These are phyloP conservation scores for Drosophila grimshawi DNA, from an alignment of 1,140 invertebrate genomes.

Conservation along the genomic window DNA sequence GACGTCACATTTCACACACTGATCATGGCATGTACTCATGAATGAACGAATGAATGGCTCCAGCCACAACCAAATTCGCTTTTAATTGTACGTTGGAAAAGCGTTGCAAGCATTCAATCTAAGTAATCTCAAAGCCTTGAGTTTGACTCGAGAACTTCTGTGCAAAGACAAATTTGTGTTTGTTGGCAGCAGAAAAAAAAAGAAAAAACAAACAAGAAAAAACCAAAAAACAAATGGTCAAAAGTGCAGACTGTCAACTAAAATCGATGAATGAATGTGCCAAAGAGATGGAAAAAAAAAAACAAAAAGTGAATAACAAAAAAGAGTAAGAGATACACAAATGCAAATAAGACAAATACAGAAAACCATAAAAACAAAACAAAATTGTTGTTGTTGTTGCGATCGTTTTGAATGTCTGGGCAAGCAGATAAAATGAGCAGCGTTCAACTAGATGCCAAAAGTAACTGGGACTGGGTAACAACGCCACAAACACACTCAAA, in stretches of 20 bases:
- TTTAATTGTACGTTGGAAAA: constrained; percentile 10
- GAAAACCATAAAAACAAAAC: constrained; percentile 14
- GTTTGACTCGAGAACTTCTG: constrained; percentile 17
- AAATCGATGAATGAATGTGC: constrained; percentile 52
- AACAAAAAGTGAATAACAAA: background rate
- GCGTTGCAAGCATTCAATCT: constrained; percentile 16
- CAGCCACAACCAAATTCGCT: background rate
- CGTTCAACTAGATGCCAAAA: constrained; percentile 63
- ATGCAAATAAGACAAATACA: constrained; percentile 24
- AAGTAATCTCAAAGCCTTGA: constrained; percentile 19
- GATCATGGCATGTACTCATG: constrained; percentile 25
- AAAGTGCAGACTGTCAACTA: constrained; percentile 26
- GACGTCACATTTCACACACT: constrained; percentile 37
- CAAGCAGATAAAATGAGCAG: constrained; percentile 37
- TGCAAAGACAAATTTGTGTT: constrained; percentile 5
- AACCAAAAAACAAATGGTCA: too few relatives aligned
- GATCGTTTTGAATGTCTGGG: constrained; percentile 39
- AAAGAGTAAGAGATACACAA: constrained; percentile 8
- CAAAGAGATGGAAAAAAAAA: constrained; percentile 37
- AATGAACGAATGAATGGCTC: constrained; percentile 35
- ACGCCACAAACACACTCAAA: constrained; percentile 14
- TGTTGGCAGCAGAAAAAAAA: background rate
- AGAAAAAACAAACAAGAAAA: constrained; percentile 1
- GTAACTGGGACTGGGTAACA: constrained; percentile 75
- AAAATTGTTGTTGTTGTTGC: constrained; percentile 37